Base-by-base conservation (phyloP, 2,113 vertebrate species). In the Salminus brasiliensis region DNA sequence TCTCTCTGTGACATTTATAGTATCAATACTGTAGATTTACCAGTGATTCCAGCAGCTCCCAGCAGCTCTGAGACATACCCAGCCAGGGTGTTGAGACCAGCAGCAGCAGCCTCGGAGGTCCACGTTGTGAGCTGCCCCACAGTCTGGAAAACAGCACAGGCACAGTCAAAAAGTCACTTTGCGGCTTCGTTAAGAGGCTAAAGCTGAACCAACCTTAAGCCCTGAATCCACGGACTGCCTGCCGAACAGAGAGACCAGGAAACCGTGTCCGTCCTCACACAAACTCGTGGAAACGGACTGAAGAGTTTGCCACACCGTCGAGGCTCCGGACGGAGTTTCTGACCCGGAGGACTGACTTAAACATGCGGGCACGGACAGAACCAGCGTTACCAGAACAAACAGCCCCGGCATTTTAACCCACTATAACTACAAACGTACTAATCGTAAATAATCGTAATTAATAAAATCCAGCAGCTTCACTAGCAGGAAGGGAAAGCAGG, bases 21-120 rank as follows among this genome's bases (percentile, higher is more conserved):
- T n/a, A n/a, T n/a, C n/a, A 34, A 27, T 27, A 21, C 49, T 32
- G 2, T 29, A 43, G 4, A 83, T 60, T 84, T 68, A 93, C 91
- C 91, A 15, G 87, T 41, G n/a, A 92, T 15, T 74, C 90, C 92
- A 5, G 87, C 79, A 1, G 84, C 74, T 23, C 77, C 36, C 59
- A 92, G 83, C 5, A 91, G 41, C 16, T 92, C 82, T 1, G 80
- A 55, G 15, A 84, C 16, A 11, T 89, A 83, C 29, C 74, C 68
- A 0, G 83, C 79, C 4, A 88, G 45, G 9, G 90, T 72, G 0
- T 88, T 91, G 4, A 90, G 65, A 41, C 76, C 85, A 0, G 25
- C 43, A 10, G 90, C 88, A 43, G 85, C 1, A 12, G 79, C 65
- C 36, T 13, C 79, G 5, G 88, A 88, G 3, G 84, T n/a, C 0